A percentile compares a stretch with the other conserved stretches of the same genome.
These are phyloP conservation scores for Caenorhabditis japonica DNA, from an alignment of 2,888 invertebrate genomes.

Conservation along the genomic window DNA sequence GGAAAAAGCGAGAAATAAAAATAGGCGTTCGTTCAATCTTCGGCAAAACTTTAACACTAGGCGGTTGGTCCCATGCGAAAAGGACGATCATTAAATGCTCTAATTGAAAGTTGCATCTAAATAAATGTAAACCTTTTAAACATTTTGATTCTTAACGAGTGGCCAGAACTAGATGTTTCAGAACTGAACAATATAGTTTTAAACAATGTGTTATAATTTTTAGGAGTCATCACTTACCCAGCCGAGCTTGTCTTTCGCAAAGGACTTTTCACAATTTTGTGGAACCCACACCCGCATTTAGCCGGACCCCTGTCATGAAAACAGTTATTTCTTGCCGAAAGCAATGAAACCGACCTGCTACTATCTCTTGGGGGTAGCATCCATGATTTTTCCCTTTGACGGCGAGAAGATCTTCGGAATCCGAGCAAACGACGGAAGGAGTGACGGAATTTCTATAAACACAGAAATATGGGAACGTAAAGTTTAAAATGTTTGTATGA, in stretches of 20 bases:
- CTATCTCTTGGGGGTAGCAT: constrained; percentile 68
- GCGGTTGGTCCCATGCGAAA: constrained; percentile 43
- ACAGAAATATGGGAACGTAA: background rate
- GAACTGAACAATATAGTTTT: constrained; percentile 34
- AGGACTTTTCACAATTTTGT: constrained; percentile 67
- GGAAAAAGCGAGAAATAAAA: constrained; percentile 15
- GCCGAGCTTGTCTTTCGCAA: constrained; percentile 58
- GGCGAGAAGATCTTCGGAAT: constrained; percentile 64
- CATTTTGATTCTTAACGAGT: constrained; percentile 40
- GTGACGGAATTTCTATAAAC: constrained; percentile 75
- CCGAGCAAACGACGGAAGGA: constrained; percentile 74
- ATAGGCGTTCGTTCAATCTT: constrained; percentile 15
- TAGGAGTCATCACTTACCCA: constrained; percentile 58
- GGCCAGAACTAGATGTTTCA: constrained; percentile 45
- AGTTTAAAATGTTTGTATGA: constrained; percentile 13
- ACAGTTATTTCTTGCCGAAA: background rate
- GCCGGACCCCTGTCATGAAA: constrained; percentile 54
- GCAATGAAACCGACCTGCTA: constrained; percentile 43
- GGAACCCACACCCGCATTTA: constrained; percentile 69
- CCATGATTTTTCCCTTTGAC: constrained; percentile 71
- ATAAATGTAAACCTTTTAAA: constrained; percentile 57
- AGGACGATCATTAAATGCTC: constrained; percentile 35
- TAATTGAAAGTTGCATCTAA: constrained; percentile 4
- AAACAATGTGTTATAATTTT: constrained; percentile 2
- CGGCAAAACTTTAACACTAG: background rate